Evolutionary conservation across 1,140 invertebrate genomes (phyloP), one percentile per base, ranked within the genome.

Genomic region (Sarcophaga peregrina): DNA sequence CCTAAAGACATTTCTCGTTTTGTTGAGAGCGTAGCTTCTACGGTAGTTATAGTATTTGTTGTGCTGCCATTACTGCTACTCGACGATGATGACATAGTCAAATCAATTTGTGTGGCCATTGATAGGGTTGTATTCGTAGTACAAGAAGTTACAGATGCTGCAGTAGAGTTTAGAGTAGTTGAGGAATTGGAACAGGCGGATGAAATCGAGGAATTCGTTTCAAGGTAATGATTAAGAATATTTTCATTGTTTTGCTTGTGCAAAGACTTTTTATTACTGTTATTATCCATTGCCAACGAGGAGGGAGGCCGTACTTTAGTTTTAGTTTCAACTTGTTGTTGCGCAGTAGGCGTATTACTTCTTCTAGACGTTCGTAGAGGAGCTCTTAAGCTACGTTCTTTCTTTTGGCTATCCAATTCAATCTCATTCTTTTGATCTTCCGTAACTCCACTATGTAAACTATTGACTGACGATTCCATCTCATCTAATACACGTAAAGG

Each of bases 21-120:
- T 62, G 46, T 58, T 83, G 81, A 17, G 17, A 68, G 6, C 6
- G 76, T 80, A 45, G 85, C 45, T 25, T 85, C 82, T 47, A 82
- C 84, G 17, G 84, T 81, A 5, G 82, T 85, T 48, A 83, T 82
- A 11, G 83, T 85, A 37, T 72, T 62, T 10, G 76, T 84, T 11
- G 62, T 81, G 52, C 85, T 86, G 68, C 86, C 86, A 84, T 84
- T 87, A 81, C 86, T 88, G 76, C 85, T 86, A 15, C 54, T 88
- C 25, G 88, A 88, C 58, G 88, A 89, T 25, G 88, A 89, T 81
- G 87, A 89, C 85, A 87, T 89, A 48, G 88, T 89, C 54, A 89
- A 58, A 81, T 89, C 88, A 25, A 89, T 89, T 84, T 89, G 88
- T 13, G 86, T 84, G 17, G 86, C 81, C 80, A 89, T 52, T 5